Percentiles rank a stretch among this genome's conserved stretches.
phyloP scores from a whole-genome alignment of 2,797 vertebrate genomes.

The Zalophus californianus region DNA sequence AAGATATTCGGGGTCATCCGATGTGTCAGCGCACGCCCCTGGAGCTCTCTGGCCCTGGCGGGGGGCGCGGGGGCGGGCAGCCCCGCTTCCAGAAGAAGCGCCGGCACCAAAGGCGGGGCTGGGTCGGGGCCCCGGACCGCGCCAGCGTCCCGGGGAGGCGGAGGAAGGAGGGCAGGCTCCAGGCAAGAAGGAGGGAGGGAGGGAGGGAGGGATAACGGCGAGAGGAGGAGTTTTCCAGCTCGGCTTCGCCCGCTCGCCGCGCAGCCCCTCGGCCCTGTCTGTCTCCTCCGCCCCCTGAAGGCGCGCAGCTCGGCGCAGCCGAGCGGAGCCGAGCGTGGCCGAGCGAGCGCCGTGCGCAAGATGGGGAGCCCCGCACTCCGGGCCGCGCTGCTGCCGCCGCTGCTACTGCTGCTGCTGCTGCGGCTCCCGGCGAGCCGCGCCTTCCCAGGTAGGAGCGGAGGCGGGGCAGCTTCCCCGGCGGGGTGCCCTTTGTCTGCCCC shows the following conservation, averaged over 20 bases:
- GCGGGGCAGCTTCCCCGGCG: not conserved
- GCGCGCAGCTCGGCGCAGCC: conserved; percentile 41
- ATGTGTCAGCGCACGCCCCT: not conserved
- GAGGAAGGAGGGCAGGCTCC: conserved; percentile 27
- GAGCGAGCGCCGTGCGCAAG: conserved; percentile 56
- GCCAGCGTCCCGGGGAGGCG: conserved; percentile 34
- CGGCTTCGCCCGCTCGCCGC: not conserved
- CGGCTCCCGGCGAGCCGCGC: conserved; percentile 66
- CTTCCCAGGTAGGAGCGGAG: conserved; percentile 80
- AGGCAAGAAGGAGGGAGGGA: not conserved
- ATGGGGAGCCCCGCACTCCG: conserved; percentile 82
- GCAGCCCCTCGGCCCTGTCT: conserved; percentile 61
- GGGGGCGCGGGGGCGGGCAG: not conserved
- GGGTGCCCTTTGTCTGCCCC: conserved; percentile 62
- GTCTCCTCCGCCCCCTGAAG: conserved; percentile 44
- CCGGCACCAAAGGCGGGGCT: conserved; percentile 21
- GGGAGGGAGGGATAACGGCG: conserved; percentile 46
- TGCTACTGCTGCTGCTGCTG: conserved; percentile 74
- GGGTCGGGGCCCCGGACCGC: not conserved
- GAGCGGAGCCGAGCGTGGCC: not conserved
- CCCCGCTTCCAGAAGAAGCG: not conserved
- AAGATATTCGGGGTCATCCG: not conserved
- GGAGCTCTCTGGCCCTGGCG: not conserved
- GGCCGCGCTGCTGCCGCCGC: conserved; percentile 74
- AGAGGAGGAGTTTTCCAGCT: conserved; percentile 79